phyloP scores from a whole-genome alignment of 1,140 invertebrate genomes.

The Palaemon carinicauda region DNA sequence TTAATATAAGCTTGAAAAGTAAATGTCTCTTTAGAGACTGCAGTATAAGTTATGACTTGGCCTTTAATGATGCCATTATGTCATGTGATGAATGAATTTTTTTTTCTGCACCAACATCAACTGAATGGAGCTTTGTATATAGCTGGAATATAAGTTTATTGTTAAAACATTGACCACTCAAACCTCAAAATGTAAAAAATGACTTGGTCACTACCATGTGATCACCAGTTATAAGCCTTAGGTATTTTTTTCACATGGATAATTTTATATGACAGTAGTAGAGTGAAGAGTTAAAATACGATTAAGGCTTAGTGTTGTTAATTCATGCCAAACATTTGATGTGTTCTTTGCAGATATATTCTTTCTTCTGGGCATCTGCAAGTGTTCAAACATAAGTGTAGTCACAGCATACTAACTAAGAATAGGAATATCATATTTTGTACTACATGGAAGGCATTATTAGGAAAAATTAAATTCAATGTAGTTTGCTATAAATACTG shows the following conservation, averaged over 20 bases:
- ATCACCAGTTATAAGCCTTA: slow-evolving; percentile 10
- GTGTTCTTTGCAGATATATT: too few species aligned
- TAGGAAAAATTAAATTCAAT: too few species aligned
- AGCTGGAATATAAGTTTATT: slow-evolving; percentile 3
- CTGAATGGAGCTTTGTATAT: slow-evolving; percentile 10
- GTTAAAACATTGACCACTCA: slow-evolving; percentile 13
- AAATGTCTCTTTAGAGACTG: too few species aligned
- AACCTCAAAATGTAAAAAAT: slow-evolving; percentile 11
- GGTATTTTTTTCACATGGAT: slow-evolving; percentile 14
- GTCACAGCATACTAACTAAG: too few species aligned
- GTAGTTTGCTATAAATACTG: background rate
- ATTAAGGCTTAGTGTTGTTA: slow-evolving; percentile 6
- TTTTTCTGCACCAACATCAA: background rate
- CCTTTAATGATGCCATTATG: too few species aligned
- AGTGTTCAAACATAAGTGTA: too few species aligned
- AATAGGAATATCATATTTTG: too few species aligned
- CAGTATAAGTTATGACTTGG: too few species aligned
- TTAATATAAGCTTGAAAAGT: too few species aligned
- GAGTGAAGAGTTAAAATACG: slow-evolving; percentile 9
- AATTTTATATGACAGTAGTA: slow-evolving; percentile 20
- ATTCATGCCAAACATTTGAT: background rate
- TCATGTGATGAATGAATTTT: too few species aligned
- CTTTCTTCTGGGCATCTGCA: too few species aligned
- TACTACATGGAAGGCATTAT: too few species aligned
- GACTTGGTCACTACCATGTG: background rate